Evolutionary conservation across 2,797 vertebrate genomes (phyloP).

Genomic region (Poeciliopsis infans): DNA sequence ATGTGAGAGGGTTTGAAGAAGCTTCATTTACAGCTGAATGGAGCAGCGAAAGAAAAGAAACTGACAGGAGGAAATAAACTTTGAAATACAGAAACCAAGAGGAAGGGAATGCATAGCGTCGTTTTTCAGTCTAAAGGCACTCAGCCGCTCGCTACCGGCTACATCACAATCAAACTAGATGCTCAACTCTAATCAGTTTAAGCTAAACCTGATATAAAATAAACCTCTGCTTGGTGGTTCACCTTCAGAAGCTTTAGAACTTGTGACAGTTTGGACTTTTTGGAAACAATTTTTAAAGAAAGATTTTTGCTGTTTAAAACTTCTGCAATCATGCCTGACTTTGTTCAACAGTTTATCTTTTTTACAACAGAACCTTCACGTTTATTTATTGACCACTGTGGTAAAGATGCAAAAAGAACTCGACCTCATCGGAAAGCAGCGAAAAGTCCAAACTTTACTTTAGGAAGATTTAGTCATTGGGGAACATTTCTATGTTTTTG

Average conservation of each 20-base stretch:
- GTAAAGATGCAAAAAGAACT: neutral
- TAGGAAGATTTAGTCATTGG: neutral
- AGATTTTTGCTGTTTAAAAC: neutral
- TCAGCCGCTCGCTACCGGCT: slow-evolving; percentile 85
- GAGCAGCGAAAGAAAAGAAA: slow-evolving; percentile 24
- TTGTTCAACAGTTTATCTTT: neutral
- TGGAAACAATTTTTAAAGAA: neutral
- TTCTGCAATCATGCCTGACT: neutral
- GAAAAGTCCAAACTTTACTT: neutral
- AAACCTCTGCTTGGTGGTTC: neutral
- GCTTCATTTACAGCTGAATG: slow-evolving; percentile 43
- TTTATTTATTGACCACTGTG: neutral
- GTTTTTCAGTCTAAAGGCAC: slow-evolving; percentile 75
- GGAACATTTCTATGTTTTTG: neutral
- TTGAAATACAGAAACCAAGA: slow-evolving; percentile 58
- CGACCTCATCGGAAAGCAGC: neutral
- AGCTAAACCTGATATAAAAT: neutral
- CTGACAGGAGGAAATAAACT: slow-evolving; percentile 19
- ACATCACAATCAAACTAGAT: slow-evolving; percentile 90
- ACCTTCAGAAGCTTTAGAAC: neutral
- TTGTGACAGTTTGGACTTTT: neutral
- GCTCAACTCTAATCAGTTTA: slow-evolving; percentile 82
- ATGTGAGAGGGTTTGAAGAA: slow-evolving; percentile 73
- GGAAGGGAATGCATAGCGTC: slow-evolving; percentile 70
- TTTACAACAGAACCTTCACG: neutral